Evolutionary conservation across 2,797 vertebrate species (phyloP), one percentile per base, ranked within the genome.

Genomic region (Pangasius djambal): DNA sequence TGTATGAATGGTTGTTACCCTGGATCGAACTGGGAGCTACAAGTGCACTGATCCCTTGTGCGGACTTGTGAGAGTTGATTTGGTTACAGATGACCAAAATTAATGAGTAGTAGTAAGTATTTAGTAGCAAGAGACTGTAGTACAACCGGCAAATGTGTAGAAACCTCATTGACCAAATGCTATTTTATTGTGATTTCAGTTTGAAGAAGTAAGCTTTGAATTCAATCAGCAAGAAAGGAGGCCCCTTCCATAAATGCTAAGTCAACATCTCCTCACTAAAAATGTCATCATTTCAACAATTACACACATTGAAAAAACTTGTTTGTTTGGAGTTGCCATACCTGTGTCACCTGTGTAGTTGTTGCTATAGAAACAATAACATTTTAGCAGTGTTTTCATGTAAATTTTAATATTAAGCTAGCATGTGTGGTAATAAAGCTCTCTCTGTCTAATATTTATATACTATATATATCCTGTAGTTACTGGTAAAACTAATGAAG

Each of bases 161-260:
- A 57, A 57, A 57, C 16, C 16, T 57, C 55, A 18, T 2, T 16
- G 13, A 57, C 55, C 55, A 57, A 16, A 57, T 16, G 55, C 16
- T 48, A 48, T 9, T 48, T 48, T 48, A 48, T 48, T 48, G 44
- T 48, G 44, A 48, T 48, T 48, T 48, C 44, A 48, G 44, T 57
- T n/a, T 85, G 75, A 89, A 63, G 48, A 48, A 48, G 44, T 48
- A 48, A 48, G 44, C 44, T 86, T 86, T 55, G 86, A 83, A 86
- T 89, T 90, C 28, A n/a, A 31, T 67, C 25, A 9, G 28, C 63
- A n/a, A n/a, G 28, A n/a, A 12, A 48, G 44, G 44, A 67, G 28
- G 63, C 31, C 13, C 4, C 31, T 70, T 37, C 67, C 67, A 34
- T 34, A 37, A 34, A 69, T 16, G 13, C 67, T 1, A 34, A 69